Conservation (phyloP, 2,113 vertebrate species). For the Nothocercus nigrocapillus region DNA sequence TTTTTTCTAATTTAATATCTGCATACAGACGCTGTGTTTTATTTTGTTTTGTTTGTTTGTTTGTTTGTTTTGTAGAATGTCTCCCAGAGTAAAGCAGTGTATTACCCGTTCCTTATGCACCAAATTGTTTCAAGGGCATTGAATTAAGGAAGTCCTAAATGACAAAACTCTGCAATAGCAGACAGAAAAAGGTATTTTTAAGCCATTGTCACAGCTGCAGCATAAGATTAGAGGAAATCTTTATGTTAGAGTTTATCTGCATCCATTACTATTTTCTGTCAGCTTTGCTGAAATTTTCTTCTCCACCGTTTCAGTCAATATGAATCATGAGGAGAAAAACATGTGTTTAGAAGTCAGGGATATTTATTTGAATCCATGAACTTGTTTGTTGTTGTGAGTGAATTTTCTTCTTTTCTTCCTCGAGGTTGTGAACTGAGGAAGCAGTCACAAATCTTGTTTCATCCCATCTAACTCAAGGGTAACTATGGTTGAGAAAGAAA, state of each 20-base stretch:
- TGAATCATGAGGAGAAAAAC: not conserved
- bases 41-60: no score
- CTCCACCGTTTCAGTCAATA: not conserved
- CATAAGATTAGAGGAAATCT: conserved; percentile 11
- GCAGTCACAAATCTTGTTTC: not conserved
- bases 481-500: not conserved
- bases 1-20: not conserved
- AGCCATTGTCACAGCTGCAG: not conserved
- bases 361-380: not conserved
- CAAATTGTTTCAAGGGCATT: not conserved
- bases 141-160: not conserved
- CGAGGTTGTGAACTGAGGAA: not conserved
- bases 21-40: not conserved
- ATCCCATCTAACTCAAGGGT: not conserved
- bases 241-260: conserved; percentile 12
- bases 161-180: not conserved
- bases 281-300: conserved; percentile 11
- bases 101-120: not conserved
- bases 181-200: not conserved
- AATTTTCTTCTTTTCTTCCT: not conserved
- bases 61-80: not conserved
- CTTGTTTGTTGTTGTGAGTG: not conserved
- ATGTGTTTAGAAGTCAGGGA: not conserved
- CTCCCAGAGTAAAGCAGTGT: not conserved
- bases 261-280: not conserved